Evolutionary conservation across 1,140 invertebrate species (phyloP), one percentile per base, ranked within the genome.

Genomic region (Drosophila setifemur): DNA sequence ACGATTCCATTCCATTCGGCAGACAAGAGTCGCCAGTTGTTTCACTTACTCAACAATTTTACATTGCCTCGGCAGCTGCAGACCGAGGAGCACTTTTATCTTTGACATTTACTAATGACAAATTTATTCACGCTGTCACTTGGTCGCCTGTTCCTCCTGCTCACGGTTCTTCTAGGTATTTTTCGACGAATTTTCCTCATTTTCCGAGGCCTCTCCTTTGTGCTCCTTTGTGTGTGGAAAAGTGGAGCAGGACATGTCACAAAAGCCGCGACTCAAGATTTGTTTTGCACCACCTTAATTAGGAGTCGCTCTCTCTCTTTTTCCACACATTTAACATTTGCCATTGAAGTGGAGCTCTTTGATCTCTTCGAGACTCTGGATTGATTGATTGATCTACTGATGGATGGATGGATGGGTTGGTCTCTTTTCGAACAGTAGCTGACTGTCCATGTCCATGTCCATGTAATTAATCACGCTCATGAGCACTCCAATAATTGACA

Each of bases 91-190:
- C 47, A 73, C 79, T 83, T 86, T 86, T 86, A 85, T 85, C 81
- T 81, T 57, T 86, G 81, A 86, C 81, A 86, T 81, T 81, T 73
- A 86, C 81, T 81, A 86, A 86, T 87, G 81, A 86, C 82, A 86
- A 86, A 86, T 87, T 86, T 86, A 86, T 87, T 81, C 81, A 87
- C 75, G 76, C 81, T 86, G 81, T 87, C 81, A 81, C 63, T 73
- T 86, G 71, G 68, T 73, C 71, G 64, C 50, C 75, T 73, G 61
- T 66, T 53, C 71, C 52, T 49, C 26, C 54, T 14, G 35, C 33
- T 64, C 50, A 39, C 61, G 21, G 21, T 23, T 23, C 21, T 18
- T 37, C 29, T 11, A 1, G 3, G 29, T 31, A 16, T 16, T 37
- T 37, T 35, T 33, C 31, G 2, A n/a, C n/a, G 31, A 31, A 18